Evolutionary conservation across 2,113 vertebrate genomes (phyloP).

Genomic region (Neogale vison): DNA sequence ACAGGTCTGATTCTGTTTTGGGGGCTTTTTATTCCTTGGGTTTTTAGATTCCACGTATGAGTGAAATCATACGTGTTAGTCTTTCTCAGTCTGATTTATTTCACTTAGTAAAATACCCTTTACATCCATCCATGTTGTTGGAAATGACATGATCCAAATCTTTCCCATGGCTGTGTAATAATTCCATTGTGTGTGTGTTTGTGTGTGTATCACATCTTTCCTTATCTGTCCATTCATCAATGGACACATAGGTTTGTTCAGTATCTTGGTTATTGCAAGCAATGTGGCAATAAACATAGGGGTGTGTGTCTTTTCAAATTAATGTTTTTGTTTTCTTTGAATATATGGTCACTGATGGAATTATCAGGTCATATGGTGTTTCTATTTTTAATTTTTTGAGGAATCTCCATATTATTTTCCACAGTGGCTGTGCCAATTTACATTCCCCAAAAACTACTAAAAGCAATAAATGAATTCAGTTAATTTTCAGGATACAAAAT

Average conservation of each 20-base stretch:
- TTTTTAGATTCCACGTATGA: background rate
- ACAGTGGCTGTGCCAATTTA: background rate
- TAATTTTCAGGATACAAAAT: background rate
- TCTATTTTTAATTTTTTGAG: background rate
- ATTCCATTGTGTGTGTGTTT: background rate
- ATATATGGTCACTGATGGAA: background rate
- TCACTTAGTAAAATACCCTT: background rate
- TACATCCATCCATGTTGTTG: background rate
- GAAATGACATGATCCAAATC: background rate
- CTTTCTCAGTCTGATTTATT: background rate
- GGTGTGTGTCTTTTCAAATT: background rate
- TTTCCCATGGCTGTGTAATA: background rate
- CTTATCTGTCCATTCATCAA: background rate
- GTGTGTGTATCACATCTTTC: background rate
- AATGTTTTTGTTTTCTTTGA: background rate
- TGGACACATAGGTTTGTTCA: background rate
- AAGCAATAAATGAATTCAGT: background rate
- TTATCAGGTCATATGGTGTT: background rate
- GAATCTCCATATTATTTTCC: background rate
- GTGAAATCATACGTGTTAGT: background rate
- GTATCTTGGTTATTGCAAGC: background rate
- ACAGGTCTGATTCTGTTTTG: background rate
- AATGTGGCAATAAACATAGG: background rate
- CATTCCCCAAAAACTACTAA: background rate
- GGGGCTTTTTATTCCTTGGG: background rate